Evolutionary conservation across 2,113 vertebrate genomes (phyloP), one percentile per base, ranked within the genome.

Genomic region (Sylvietta virens): DNA sequence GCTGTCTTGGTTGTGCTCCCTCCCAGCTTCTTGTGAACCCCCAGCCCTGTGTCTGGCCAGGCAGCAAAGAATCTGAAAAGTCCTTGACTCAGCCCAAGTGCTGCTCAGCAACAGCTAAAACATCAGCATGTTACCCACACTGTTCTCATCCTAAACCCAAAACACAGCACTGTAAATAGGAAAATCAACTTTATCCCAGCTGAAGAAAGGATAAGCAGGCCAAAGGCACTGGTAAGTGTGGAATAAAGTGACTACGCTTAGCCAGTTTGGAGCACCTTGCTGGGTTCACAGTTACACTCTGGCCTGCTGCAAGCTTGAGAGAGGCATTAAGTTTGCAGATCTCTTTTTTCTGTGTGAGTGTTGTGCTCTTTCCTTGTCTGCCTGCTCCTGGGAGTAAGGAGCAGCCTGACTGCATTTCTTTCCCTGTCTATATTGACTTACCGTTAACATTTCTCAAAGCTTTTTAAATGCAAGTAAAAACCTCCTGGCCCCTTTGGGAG

Each of bases 391-490:
- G 47, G 65, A 74, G 48, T 56, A 88, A 84, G 72, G 72, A 44
- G 44, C 56, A 92, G 28, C 86, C 64, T 26, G 57, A 5, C 44
- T 78, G 37, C 86, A 62, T 73, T 86, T 88, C 44, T 90, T 88
- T 58, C 28, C 45, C 56, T 65, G 42, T 20, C 78, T 77, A 3
- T 86, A 77, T 72, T 88, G 69, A 76, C 82, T 90, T 66, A n/a
- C 1, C 0, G 31, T 84, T 90, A 88, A 77, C 24, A 7, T 72
- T 88, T 94, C 47, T 86, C 12, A 28, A 53, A 65, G 82, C 81
- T 95, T 95, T 97, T 95, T 16, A 89, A 93, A 87, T 50, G 23
- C 42, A 64, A 78, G 58, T 86, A 66, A 95, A 92, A 91, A 90
- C 48, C 82, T 94, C 24, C 39, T 39, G 42, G 16, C 28, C 15